Percentiles rank a stretch among this genome's conserved stretches.
Evolutionary conservation across 1,140 invertebrate species (phyloP).

Genomic region (Pogonognathellus flavescens): DNA sequence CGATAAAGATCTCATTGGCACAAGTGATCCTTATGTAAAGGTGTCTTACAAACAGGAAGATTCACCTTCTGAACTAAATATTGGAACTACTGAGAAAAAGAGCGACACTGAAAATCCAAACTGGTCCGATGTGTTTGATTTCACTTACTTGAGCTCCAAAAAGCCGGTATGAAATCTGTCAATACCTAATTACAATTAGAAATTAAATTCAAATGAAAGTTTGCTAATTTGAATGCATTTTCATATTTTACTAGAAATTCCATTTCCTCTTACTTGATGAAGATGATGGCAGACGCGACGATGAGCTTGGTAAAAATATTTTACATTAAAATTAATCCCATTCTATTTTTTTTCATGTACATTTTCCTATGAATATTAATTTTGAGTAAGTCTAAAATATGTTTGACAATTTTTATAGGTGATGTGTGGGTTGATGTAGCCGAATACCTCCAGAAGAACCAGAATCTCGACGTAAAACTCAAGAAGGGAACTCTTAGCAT

Average conservation of each 20-base stretch:
- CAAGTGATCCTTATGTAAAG: conserved; percentile 62
- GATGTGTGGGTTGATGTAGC: conserved; percentile 53
- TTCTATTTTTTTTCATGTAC: too few species aligned
- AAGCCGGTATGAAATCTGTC: conserved; percentile 54
- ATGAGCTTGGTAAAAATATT: conserved; percentile 46
- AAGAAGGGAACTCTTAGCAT: conserved; percentile 58
- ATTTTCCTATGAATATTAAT: too few species aligned
- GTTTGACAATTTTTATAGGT: background rate
- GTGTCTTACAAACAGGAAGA: conserved; percentile 58
- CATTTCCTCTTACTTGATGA: conserved; percentile 63
- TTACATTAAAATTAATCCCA: too few species aligned
- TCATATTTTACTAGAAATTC: conserved; percentile 54
- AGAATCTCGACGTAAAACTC: conserved; percentile 48
- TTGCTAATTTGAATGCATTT: background rate
- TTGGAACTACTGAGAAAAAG: conserved; percentile 55
- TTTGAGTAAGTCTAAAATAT: too few species aligned
- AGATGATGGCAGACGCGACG: conserved; percentile 62
- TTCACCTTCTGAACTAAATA: conserved; percentile 20
- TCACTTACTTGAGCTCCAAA: conserved; percentile 55
- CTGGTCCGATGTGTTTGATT: conserved; percentile 60
- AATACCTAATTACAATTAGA: too few species aligned
- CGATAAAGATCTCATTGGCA: conserved; percentile 60
- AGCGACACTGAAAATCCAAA: conserved; percentile 63
- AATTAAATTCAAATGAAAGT: too few species aligned
- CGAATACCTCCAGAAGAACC: conserved; percentile 55